Evolutionary conservation across 2,888 invertebrate genomes (phyloP).

Genomic region (Eumerus sabulonum): DNA sequence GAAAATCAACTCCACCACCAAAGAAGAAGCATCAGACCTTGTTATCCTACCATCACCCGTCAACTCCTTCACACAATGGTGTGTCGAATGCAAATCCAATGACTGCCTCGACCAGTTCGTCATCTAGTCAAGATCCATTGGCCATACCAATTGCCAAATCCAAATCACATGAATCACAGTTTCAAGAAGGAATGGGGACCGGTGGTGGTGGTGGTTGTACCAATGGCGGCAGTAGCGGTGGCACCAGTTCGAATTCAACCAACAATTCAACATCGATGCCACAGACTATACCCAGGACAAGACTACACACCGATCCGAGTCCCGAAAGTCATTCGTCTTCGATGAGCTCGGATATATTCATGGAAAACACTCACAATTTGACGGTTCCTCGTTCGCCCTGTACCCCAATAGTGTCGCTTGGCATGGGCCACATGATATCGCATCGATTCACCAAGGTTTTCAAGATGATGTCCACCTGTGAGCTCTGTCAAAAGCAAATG

Average conservation of each 20-base stretch:
- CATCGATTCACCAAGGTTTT: conserved; percentile 94
- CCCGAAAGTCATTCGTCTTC: conserved; percentile 77
- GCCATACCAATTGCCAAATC: conserved; percentile 86
- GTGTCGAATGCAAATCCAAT: conserved; percentile 51
- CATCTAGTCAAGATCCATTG: conserved; percentile 77
- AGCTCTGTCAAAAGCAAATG: conserved; percentile 93
- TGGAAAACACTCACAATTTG: conserved; percentile 75
- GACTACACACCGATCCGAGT: conserved; percentile 78
- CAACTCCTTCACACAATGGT: conserved; percentile 72
- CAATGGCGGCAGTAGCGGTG: conserved; percentile 50
- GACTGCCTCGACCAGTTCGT: conserved; percentile 51
- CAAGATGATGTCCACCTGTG: conserved; percentile 93
- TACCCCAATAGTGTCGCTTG: conserved; percentile 86
- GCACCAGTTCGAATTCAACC: conserved; percentile 60
- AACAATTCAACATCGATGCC: conserved; percentile 59
- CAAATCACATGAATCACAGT: conserved; percentile 94
- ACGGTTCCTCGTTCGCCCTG: conserved; percentile 84
- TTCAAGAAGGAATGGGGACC: conserved; percentile 81
- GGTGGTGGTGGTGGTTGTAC: conserved; percentile 74
- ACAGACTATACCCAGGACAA: conserved; percentile 72
- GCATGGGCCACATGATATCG: conserved; percentile 93
- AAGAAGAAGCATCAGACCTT: conserved; percentile 86
- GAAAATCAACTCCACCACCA: conserved; percentile 85
- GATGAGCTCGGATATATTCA: conserved; percentile 75
- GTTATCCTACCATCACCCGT: conserved; percentile 77